Conservation (phyloP, 2,888 invertebrate genomes). For the Stramonita haemastoma region DNA sequence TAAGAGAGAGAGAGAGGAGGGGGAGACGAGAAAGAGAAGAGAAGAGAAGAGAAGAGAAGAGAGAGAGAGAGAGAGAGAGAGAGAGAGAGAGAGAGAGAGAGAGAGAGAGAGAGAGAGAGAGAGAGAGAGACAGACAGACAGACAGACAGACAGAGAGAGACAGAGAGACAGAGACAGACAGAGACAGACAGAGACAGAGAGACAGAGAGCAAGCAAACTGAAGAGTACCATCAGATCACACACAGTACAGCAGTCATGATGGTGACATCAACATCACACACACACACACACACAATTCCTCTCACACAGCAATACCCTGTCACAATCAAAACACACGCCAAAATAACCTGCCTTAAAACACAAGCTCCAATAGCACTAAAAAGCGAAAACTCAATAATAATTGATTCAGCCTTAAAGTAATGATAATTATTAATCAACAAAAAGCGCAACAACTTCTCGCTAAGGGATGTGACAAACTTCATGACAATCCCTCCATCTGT, state of each 20-base stretch:
- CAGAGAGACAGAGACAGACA: background rate
- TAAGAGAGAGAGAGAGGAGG: background rate
- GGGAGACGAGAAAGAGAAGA: background rate
- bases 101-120: background rate
- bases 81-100: background rate
- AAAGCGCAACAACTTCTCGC: too few species aligned
- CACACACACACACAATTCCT: background rate
- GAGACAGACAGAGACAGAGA: background rate
- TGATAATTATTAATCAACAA: too few species aligned
- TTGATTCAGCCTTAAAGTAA: too few species aligned
- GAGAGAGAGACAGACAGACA: background rate
- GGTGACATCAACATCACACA: background rate
- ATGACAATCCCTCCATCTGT: too few species aligned
- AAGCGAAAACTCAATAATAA: too few species aligned
- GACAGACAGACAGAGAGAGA: background rate
- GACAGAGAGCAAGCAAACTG: background rate
- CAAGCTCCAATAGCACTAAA: too few species aligned
- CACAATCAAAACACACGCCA: background rate
- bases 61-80: background rate
- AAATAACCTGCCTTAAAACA: too few species aligned
- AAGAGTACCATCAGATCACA: background rate
- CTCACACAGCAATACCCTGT: background rate
- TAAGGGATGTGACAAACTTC: too few species aligned
- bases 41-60: background rate
- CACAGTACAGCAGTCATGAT: slow-evolving; percentile 1